Base-by-base conservation (phyloP, 2,888 invertebrate species). In the Ethmia dodecea region DNA sequence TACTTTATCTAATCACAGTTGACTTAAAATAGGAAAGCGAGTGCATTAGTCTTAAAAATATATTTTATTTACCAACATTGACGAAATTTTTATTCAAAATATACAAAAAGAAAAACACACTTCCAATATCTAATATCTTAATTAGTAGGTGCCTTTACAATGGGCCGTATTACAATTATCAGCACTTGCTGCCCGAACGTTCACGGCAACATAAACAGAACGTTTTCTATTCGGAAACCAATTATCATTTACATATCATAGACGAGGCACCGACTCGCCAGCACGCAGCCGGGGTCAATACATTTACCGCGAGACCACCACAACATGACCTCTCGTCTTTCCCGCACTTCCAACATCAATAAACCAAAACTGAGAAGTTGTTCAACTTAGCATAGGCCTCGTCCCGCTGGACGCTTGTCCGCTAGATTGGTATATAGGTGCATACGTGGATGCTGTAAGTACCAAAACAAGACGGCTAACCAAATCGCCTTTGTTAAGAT, bases 401-500 rank as follows among this genome's bases (percentile, higher is more conserved):
- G 28, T 43, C 52, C 40, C 8, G 42, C 46, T 74, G 75, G 81
- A 43, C 59, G 47, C 42, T 46, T 55, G 42, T 37, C 42, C 37
- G 59, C 57, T 66, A 69, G 74, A 75, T 75, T 67, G 68, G 64
- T 75, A 68, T 74, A 80, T 78, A 77, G 69, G 68, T 64, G 70
- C 77, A 76, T 78, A 77, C 71, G 68, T 73, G 77, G 69, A 68
- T 62, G 66, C 64, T 70, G 75, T 71, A 70, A 76, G 76, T 77
- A 80, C 77, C 76, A 70, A 81, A 81, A 81, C 78, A 77, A 79
- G 81, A 79, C 77, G 77, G 77, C 77, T 76, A 71, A 80, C 81
- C 80, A 79, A 84, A 83, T 81, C 78, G 78, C 79, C 71, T 84
- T 84, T 84, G 81, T 83, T 78, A 72, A 84, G 84, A 84, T 84